These are phyloP conservation scores for Daboia siamensis DNA, from an alignment of 2,113 vertebrate genomes.

Conservation along the genomic window DNA sequence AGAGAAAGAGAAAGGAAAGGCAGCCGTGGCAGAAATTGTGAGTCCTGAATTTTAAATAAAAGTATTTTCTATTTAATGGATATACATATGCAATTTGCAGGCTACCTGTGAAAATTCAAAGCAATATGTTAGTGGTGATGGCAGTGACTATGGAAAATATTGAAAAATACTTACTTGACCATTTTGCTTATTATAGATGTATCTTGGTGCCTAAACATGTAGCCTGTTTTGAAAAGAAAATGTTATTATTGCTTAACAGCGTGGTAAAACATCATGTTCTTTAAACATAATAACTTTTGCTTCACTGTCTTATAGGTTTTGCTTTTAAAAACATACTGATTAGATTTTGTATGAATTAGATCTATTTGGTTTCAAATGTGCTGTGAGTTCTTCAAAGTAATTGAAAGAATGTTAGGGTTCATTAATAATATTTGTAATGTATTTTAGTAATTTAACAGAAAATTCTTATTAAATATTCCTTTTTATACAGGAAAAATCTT, in stretches of 20 bases:
- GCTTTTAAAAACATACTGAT: neutral
- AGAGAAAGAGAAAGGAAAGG: slow-evolving; percentile 81
- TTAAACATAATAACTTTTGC: neutral
- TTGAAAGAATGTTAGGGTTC: neutral
- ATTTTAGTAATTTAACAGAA: neutral
- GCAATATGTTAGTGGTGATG: neutral
- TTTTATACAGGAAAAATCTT: slow-evolving; percentile 79
- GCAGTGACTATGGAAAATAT: neutral
- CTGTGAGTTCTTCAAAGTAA: neutral
- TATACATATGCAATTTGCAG: neutral
- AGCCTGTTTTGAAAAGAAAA: neutral
- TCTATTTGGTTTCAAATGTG: neutral
- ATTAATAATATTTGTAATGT: neutral
- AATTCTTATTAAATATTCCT: neutral
- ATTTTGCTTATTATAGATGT: neutral
- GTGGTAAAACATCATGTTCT: neutral
- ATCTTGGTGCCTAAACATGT: slow-evolving; percentile 4
- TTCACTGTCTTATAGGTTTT: neutral
- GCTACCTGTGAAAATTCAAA: slow-evolving; percentile 10
- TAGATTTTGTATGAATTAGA: neutral
- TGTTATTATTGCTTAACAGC: neutral
- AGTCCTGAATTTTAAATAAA: slow-evolving; percentile 54
- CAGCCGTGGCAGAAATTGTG: slow-evolving; percentile 81
- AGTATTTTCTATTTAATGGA: neutral
- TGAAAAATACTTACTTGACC: neutral